These are phyloP conservation scores for Sitodiplosis mosellana DNA, from an alignment of 1,140 invertebrate species.

Conservation along the genomic window DNA sequence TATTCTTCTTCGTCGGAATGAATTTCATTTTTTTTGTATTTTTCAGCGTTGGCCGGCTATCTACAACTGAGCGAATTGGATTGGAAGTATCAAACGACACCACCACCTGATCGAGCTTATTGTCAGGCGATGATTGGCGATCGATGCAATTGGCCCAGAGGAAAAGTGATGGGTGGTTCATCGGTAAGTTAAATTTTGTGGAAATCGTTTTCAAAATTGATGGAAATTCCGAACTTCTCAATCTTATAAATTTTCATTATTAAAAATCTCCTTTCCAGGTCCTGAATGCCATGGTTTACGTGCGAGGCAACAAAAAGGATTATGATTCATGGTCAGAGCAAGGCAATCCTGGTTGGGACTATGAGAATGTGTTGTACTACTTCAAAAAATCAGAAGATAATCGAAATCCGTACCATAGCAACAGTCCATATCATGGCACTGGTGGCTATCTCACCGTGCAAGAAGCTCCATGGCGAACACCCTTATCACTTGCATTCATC, in stretches of 20 bases:
- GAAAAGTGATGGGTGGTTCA: conserved; percentile 79
- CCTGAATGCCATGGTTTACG: conserved; percentile 88
- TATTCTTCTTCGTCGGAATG: too few relatives aligned
- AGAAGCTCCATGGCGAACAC: conserved; percentile 62
- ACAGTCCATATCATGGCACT: conserved; percentile 51
- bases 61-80: conserved; percentile 64
- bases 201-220: too few relatives aligned
- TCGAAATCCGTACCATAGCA: conserved; percentile 55
- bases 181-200: too few relatives aligned
- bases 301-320: conserved; percentile 76
- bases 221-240: too few relatives aligned
- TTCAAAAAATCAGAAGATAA: conserved; percentile 81
- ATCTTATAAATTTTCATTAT: too few relatives aligned
- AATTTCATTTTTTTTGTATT: too few relatives aligned
- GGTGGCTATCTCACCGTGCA: conserved; percentile 72
- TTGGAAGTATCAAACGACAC: conserved; percentile 83
- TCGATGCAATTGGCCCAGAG: conserved; percentile 72
- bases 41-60: conserved; percentile 43
- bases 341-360: conserved; percentile 83
- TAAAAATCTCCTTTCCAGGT: too few relatives aligned
- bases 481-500: conserved; percentile 59
- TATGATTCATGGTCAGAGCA: conserved; percentile 78
- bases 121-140: conserved; percentile 68
- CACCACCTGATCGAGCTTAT: conserved; percentile 51
- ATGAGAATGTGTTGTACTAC: conserved; percentile 68